Evolutionary conservation across 2,113 vertebrate species (phyloP).

Genomic region (Tachysurus fulvidraco): DNA sequence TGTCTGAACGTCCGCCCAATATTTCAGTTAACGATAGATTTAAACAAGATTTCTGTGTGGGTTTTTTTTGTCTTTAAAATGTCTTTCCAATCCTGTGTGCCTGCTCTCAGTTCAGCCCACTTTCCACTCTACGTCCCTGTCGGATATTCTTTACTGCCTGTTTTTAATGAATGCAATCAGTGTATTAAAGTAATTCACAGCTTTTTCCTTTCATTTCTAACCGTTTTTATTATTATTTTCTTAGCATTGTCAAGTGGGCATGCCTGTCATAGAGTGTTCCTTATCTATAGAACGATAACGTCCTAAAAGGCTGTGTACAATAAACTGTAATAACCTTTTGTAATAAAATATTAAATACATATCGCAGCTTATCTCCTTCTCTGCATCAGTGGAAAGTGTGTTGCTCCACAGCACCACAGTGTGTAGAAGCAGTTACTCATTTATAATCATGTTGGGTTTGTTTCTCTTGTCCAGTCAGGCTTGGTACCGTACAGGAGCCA

Average conservation of each 20-base stretch:
- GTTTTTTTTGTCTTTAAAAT: constrained; percentile 41
- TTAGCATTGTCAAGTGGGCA: constrained; percentile 80
- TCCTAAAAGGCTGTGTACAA: constrained; percentile 87
- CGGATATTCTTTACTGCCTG: constrained; percentile 66
- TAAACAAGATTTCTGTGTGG: neutral
- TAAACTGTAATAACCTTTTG: constrained; percentile 86
- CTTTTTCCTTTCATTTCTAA: constrained; percentile 50
- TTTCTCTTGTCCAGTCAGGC: neutral
- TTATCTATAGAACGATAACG: constrained; percentile 82
- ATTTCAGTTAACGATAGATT: neutral
- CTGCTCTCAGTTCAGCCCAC: constrained; percentile 63
- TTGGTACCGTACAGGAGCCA: too few relatives aligned
- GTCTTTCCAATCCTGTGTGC: constrained; percentile 56
- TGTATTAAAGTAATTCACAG: constrained; percentile 62
- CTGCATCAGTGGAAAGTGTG: neutral
- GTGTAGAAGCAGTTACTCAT: neutral
- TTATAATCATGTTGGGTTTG: neutral
- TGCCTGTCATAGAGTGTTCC: constrained; percentile 80
- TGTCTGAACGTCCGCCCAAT: neutral
- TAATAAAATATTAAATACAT: constrained; percentile 81
- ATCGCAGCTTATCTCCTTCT: neutral
- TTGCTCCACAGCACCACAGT: neutral
- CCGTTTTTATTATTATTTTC: constrained; percentile 18
- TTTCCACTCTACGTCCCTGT: constrained; percentile 56
- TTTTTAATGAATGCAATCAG: constrained; percentile 57